Evolutionary conservation across 2,113 vertebrate species (phyloP).

Genomic region (Saguinus midas): DNA sequence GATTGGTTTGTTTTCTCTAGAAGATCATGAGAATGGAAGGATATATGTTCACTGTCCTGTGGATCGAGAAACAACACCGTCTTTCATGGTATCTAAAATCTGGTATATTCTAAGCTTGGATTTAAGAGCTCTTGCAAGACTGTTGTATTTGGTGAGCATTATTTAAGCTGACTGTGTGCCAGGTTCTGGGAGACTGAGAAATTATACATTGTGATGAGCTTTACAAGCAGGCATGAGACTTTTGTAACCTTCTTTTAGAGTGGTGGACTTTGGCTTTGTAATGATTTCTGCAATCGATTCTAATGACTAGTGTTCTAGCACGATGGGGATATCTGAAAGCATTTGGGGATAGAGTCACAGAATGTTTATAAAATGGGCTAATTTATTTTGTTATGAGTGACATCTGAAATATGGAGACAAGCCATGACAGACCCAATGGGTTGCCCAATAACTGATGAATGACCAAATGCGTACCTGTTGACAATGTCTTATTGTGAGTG

Average conservation of each 20-base stretch:
- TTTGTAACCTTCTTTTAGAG: background rate
- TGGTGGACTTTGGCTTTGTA: background rate
- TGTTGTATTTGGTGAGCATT: background rate
- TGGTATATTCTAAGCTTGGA: background rate
- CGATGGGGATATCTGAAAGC: background rate
- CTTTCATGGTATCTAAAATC: conserved; percentile 81
- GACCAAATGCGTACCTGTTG: rapidly evolving
- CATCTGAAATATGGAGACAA: background rate
- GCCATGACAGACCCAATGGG: rapidly evolving
- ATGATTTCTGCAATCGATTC: background rate
- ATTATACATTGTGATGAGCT: no score
- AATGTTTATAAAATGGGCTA: background rate
- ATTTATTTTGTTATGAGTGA: background rate
- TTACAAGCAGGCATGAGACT: background rate
- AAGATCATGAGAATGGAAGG: conserved; percentile 66
- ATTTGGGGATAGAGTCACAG: background rate
- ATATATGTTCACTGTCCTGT: conserved; percentile 77
- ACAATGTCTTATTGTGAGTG: no score
- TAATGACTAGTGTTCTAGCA: background rate
- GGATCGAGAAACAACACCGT: conserved; percentile 80
- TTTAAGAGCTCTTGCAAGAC: background rate
- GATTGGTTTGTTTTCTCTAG: conserved; percentile 80
- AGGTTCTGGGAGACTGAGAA: background rate
- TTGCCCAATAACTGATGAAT: rapidly evolving
- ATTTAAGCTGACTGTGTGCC: background rate